Evolutionary conservation across 2,888 invertebrate species (phyloP).

Genomic region (Belgica antarctica): DNA sequence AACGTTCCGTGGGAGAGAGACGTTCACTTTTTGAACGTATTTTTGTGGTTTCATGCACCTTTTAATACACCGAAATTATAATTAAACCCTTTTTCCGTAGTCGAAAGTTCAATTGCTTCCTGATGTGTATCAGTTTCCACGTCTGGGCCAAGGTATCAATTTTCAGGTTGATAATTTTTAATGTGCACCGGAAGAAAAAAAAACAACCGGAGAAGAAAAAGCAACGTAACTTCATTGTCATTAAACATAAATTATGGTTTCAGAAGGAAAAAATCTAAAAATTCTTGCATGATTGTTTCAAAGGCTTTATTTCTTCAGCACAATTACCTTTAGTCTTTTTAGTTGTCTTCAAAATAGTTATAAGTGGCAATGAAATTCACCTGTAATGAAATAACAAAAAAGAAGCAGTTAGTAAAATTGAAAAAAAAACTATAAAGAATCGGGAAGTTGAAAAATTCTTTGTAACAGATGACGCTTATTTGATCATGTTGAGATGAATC

Average conservation of each 20-base stretch:
- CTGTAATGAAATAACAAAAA: slow-evolving; percentile 3
- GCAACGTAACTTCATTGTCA: slow-evolving; percentile 16
- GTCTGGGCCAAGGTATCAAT: slow-evolving; percentile 2
- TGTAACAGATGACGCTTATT: neutral
- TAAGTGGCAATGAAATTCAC: slow-evolving; percentile 24
- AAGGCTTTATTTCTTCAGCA: neutral
- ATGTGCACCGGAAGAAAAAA: neutral
- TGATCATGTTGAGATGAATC: neutral
- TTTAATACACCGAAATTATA: neutral
- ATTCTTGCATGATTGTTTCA: neutral
- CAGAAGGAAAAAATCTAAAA: neutral
- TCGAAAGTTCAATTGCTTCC: slow-evolving; percentile 8
- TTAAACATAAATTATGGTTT: neutral
- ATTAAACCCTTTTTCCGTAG: slow-evolving; percentile 26
- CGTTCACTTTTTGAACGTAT: neutral
- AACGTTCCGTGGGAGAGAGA: neutral
- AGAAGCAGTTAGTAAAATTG: neutral
- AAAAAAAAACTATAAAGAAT: neutral
- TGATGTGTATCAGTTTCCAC: slow-evolving; percentile 22
- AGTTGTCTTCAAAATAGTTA: neutral
- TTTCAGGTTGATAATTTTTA: slow-evolving; percentile 11
- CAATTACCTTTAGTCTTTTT: slow-evolving; percentile 31
- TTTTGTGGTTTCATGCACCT: slow-evolving; percentile 10
- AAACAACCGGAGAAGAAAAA: neutral
- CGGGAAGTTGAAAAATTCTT: neutral